Evolutionary conservation across 1,140 invertebrate species (phyloP).

Genomic region (Hylaeus volcanicus): DNA sequence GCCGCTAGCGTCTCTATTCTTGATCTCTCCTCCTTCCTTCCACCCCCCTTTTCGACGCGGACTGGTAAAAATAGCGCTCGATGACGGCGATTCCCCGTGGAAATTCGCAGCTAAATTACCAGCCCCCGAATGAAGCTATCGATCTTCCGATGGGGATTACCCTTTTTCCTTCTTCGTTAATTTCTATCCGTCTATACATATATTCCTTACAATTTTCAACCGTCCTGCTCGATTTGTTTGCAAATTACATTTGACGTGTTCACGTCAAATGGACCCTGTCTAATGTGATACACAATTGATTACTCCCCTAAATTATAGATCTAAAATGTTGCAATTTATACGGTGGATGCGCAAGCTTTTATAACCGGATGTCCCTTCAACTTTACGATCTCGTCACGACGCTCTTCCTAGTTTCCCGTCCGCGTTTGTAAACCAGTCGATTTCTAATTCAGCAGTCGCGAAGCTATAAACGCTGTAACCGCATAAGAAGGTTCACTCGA

Average conservation of each 20-base stretch:
- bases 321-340: too few relatives aligned
- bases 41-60: not conserved
- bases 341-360: too few relatives aligned
- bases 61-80: slow-evolving; percentile 43
- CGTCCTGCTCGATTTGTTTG: too few relatives aligned
- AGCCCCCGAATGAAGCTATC: slow-evolving; percentile 29
- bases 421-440: not conserved
- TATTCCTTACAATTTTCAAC: too few relatives aligned
- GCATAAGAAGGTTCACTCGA: not conserved
- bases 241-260: too few relatives aligned
- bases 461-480: not conserved
- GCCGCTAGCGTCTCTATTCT: not conserved
- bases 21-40: not conserved
- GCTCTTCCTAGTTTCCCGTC: not conserved
- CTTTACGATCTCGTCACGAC: not conserved
- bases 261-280: too few relatives aligned
- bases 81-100: slow-evolving; percentile 35
- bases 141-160: not conserved
- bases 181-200: not conserved
- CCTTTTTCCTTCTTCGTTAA: slow-evolving; percentile 1
- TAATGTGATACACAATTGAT: too few relatives aligned
- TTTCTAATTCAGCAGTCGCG: slow-evolving; percentile 7
- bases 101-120: slow-evolving; percentile 41
- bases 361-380: not conserved
- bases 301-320: too few relatives aligned